Evolutionary conservation across 2,113 vertebrate species (phyloP).

Genomic region (Neopipo cinnamomea): DNA sequence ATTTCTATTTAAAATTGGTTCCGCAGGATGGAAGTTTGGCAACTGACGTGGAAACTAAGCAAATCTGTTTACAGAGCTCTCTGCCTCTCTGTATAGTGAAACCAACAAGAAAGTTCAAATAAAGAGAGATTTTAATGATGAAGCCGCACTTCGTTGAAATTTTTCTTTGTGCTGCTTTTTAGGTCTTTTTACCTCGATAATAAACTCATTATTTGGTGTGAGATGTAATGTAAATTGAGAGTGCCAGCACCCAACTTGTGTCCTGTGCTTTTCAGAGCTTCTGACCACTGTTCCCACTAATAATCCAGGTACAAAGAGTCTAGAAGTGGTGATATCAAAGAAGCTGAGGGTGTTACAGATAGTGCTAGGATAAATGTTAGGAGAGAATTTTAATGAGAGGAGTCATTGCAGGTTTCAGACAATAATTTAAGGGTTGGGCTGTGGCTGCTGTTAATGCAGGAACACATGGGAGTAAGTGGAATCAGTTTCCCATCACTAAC

Average conservation of each 20-base stretch:
- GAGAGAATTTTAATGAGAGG: neutral
- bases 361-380: neutral
- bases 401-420: neutral
- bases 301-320: neutral
- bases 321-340: neutral
- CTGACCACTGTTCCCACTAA: neutral
- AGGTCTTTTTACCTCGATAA: neutral
- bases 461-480: neutral
- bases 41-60: slow-evolving; percentile 64
- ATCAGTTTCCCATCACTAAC: neutral
- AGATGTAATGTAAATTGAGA: neutral
- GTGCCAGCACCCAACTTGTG: neutral
- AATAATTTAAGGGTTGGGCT: neutral
- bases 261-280: neutral
- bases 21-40: slow-evolving; percentile 73
- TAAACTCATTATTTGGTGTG: neutral
- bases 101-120: slow-evolving; percentile 27
- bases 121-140: neutral
- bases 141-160: neutral
- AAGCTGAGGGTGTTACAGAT: neutral
- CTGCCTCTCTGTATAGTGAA: slow-evolving; percentile 51
- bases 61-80: slow-evolving; percentile 68
- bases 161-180: slow-evolving; percentile 16
- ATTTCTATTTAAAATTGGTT: slow-evolving; percentile 66
- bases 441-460: neutral